Conservation (phyloP, 2,888 invertebrate species). For the Eupithecia exiguata region DNA sequence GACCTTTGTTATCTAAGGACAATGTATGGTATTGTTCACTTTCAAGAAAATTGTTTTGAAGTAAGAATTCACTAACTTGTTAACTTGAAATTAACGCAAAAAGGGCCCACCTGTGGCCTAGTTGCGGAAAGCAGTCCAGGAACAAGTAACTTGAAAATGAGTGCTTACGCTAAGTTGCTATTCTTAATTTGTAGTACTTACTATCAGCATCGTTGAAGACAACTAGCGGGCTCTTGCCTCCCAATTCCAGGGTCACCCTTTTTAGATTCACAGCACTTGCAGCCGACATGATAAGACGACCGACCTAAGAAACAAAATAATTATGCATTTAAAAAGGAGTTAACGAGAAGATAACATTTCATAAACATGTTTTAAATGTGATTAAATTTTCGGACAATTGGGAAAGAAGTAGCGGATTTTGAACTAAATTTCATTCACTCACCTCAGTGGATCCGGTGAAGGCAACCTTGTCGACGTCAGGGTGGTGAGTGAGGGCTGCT, state of each 20-base stretch:
- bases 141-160: neutral
- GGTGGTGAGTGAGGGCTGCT: conserved; percentile 88
- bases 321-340: neutral
- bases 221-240: conserved; percentile 95
- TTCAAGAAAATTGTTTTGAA: neutral
- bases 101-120: too few species aligned
- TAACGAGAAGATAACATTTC: neutral
- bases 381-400: neutral
- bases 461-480: conserved; percentile 92
- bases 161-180: neutral
- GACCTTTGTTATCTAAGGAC: neutral
- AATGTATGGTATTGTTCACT: neutral
- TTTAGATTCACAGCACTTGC: conserved; percentile 91
- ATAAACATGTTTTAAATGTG: neutral
- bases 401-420: neutral
- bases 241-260: conserved; percentile 91
- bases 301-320: conserved; percentile 53
- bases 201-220: conserved; percentile 91
- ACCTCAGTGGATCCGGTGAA: conserved; percentile 85
- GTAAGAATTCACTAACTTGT: neutral
- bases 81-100: too few species aligned
- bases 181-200: conserved; percentile 62
- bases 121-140: too few species aligned
- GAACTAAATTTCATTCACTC: conserved; percentile 12
- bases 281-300: conserved; percentile 84